Evolutionary conservation across 2,888 invertebrate genomes (phyloP).

Genomic region (Ormyrus thymus): DNA sequence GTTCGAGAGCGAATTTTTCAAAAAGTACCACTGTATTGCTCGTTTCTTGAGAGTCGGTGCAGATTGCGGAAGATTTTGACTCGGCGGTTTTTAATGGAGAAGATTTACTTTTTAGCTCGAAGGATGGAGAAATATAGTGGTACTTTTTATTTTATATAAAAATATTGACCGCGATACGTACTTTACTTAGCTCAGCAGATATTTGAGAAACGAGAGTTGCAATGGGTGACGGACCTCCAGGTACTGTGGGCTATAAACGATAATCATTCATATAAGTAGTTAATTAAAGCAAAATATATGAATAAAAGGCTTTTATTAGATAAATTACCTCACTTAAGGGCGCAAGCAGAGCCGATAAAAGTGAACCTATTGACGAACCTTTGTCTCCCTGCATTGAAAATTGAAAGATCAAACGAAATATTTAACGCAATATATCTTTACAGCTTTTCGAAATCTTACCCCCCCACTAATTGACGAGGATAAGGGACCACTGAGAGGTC

Average conservation of each 20-base stretch:
- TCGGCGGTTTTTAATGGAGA: no score
- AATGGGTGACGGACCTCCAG: constrained; percentile 66
- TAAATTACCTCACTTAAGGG: constrained; percentile 67
- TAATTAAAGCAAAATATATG: neutral
- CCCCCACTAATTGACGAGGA: constrained; percentile 66
- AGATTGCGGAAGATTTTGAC: no score
- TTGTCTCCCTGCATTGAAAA: no score
- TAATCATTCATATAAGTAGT: neutral
- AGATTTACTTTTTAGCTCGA: no score
- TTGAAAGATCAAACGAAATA: no score
- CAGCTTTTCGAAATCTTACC: constrained; percentile 58
- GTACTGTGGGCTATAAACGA: constrained; percentile 64
- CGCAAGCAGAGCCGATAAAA: constrained; percentile 61
- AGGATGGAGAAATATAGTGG: no score
- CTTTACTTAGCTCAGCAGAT: constrained; percentile 67
- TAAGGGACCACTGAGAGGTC: constrained; percentile 69
- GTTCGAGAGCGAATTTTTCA: no score
- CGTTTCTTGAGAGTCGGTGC: no score
- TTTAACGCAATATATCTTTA: no score
- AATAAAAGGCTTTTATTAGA: neutral
- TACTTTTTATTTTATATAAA: no score
- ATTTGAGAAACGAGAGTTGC: constrained; percentile 66
- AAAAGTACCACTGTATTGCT: no score
- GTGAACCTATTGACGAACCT: constrained; percentile 60
- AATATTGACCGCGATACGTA: constrained; percentile 56